These are phyloP conservation scores for Diceros bicornis DNA, from an alignment of 2,797 vertebrate species.

Conservation along the genomic window DNA sequence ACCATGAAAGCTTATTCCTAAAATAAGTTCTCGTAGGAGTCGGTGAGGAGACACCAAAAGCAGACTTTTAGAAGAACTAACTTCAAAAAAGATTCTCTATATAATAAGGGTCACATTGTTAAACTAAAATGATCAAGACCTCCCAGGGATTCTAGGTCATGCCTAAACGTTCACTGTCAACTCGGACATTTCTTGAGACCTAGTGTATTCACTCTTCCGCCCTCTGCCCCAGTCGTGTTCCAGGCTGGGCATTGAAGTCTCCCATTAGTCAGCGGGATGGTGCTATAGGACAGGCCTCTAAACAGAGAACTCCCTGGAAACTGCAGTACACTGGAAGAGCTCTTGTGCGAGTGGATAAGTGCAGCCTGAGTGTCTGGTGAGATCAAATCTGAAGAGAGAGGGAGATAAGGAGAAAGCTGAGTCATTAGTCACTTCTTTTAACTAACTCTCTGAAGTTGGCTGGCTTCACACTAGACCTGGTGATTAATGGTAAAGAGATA, in stretches of 20 bases:
- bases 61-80: conserved; percentile 60
- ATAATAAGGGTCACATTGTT: conserved; percentile 42
- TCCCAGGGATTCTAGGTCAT: conserved; percentile 35
- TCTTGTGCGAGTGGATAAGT: neutral
- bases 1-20: conserved; percentile 44
- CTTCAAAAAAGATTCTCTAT: conserved; percentile 44
- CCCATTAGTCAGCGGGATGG: neutral
- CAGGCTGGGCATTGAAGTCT: neutral
- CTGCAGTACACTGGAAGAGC: neutral
- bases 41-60: conserved; percentile 22
- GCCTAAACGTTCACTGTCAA: neutral
- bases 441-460: conserved; percentile 72
- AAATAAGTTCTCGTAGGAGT: conserved; percentile 20
- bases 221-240: neutral
- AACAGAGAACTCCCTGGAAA: neutral
- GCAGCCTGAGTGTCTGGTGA: neutral
- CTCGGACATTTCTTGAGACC: neutral
- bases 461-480: conserved; percentile 53
- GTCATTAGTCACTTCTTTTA: conserved; percentile 71
- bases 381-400: conserved; percentile 53
- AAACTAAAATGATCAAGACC: neutral
- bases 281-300: neutral
- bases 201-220: neutral
- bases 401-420: conserved; percentile 45
- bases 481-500: conserved; percentile 71